phyloP scores from a whole-genome alignment of 2,113 vertebrate species.

The Xerus inauris region DNA sequence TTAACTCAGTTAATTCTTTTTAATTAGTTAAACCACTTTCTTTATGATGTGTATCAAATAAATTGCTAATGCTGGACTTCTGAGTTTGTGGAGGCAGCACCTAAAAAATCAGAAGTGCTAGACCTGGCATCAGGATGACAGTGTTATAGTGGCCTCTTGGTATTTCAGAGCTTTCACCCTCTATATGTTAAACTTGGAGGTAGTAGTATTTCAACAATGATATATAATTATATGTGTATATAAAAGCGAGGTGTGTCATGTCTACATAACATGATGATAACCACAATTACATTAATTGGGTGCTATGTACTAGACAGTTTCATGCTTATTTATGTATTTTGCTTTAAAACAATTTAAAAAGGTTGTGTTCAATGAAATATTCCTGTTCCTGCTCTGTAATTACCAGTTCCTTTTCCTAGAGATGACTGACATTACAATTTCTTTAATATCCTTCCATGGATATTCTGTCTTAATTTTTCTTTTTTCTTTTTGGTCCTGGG shows the following conservation, averaged over 20 bases:
- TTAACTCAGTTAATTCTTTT: slow-evolving; percentile 23
- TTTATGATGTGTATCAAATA: slow-evolving; percentile 31
- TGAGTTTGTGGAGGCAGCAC: slow-evolving; percentile 5
- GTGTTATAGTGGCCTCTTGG: not conserved
- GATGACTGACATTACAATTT: not conserved
- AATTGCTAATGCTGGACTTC: not conserved
- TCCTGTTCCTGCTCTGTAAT: not conserved
- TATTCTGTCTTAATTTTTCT: not conserved
- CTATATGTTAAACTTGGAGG: not conserved
- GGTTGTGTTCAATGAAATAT: not conserved
- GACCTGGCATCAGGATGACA: not conserved
- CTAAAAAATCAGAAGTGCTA: not conserved
- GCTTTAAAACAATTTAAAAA: slow-evolving; percentile 35
- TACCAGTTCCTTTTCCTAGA: not conserved
- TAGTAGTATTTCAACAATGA: slow-evolving; percentile 13
- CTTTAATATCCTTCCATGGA: not conserved
- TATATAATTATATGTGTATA: not conserved
- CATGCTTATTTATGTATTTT: slow-evolving; percentile 44
- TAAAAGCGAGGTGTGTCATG: not conserved
- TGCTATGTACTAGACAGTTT: not conserved
- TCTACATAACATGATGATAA: not conserved
- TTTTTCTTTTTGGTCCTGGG: too few relatives aligned
- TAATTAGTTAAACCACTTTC: not conserved
- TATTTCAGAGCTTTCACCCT: slow-evolving; percentile 6
- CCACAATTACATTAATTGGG: not conserved